phyloP scores from a whole-genome alignment of 2,113 vertebrate genomes.

The Empidonax alnorum region DNA sequence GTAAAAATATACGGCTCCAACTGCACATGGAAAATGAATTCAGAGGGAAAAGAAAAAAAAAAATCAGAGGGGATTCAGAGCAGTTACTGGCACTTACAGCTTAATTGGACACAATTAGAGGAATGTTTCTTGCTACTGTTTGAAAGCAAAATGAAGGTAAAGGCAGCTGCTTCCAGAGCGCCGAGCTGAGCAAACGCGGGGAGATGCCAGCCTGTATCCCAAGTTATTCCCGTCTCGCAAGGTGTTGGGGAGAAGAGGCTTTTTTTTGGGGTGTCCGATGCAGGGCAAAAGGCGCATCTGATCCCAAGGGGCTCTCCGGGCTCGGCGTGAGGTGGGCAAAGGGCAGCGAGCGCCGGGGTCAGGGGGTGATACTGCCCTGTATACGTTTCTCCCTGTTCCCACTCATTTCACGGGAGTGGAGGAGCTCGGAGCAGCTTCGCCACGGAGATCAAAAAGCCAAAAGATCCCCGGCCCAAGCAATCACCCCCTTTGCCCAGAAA shows the following conservation, averaged over 20 bases:
- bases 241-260: not conserved
- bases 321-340: not conserved
- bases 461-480: not conserved
- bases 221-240: not conserved
- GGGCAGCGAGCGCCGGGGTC: not conserved
- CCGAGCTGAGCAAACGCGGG: not conserved
- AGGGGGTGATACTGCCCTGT: not conserved
- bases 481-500: not conserved
- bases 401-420: not conserved
- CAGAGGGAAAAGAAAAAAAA: not conserved
- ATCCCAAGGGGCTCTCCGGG: not conserved
- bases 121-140: not conserved
- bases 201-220: accelerated
- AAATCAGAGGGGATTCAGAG: constrained; percentile 11
- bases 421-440: not conserved
- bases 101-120: constrained; percentile 41
- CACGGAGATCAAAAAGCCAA: not conserved
- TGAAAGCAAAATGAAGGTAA: not conserved
- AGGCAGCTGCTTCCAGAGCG: not conserved
- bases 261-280: not conserved
- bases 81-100: constrained; percentile 16
- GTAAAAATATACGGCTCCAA: constrained; percentile 2
- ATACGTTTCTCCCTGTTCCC: not conserved
- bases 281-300: not conserved
- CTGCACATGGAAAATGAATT: not conserved